A percentile compares a stretch with the other conserved stretches of the same genome.
Evolutionary conservation across 2,888 invertebrate genomes (phyloP).

Genomic region (Synanthedon vespiformis): DNA sequence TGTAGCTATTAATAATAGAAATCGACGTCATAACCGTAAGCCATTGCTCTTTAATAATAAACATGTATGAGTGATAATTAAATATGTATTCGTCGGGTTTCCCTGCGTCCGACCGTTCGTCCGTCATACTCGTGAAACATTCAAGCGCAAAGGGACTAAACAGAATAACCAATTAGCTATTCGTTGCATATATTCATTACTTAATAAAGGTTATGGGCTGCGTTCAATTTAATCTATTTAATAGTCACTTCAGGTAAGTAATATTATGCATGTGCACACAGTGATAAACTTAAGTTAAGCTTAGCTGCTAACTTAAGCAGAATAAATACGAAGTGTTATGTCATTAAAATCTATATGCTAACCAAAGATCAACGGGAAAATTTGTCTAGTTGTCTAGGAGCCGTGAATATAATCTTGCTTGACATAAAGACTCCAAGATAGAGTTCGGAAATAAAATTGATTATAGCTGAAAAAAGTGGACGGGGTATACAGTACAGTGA

Average conservation of each 20-base stretch:
- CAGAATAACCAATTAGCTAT: conserved; percentile 45
- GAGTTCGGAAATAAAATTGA: no score
- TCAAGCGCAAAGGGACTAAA: conserved; percentile 42
- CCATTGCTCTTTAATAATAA: conserved; percentile 4
- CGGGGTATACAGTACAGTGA: no score
- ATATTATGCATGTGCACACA: conserved; percentile 9
- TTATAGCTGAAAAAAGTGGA: no score
- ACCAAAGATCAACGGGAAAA: no score
- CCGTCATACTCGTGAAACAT: conserved; percentile 44
- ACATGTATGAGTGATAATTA: conserved; percentile 31
- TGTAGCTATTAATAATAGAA: background rate
- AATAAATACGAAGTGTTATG: no score
- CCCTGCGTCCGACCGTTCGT: conserved; percentile 18
- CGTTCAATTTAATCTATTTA: conserved; percentile 8
- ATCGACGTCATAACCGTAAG: no score
- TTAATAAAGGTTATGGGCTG: conserved; percentile 10
- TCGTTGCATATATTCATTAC: conserved; percentile 17
- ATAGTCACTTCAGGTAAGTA: conserved; percentile 2
- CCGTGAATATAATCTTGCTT: no score
- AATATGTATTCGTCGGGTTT: conserved; percentile 38
- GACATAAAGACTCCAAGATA: no score
- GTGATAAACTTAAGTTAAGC: no score
- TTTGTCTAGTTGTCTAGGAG: no score
- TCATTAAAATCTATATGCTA: no score
- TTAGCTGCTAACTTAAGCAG: no score